Evolutionary conservation across 2,888 invertebrate species (phyloP), one percentile per base, ranked within the genome.

Genomic region (Gymnosoma rotundatum): DNA sequence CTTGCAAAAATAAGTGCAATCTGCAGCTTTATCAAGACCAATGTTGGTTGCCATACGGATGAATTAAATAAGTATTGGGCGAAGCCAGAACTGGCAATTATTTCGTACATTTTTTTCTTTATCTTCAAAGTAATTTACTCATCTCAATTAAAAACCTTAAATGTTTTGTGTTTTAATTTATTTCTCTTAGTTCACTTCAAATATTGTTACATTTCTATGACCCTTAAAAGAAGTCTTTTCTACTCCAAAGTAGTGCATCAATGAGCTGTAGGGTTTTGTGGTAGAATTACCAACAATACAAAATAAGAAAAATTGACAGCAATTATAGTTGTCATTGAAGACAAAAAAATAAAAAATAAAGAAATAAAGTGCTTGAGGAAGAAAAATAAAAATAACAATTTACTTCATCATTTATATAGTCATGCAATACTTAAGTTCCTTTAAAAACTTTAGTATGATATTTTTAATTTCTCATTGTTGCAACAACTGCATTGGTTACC

Each of bases 241-340:
- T 48, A n/a, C 9, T 18, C 5, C 10, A 32, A 4, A 32, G 64
- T 50, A 36, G 36, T 48, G 20, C 38, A 50, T 6, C 16, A n/a
- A n/a, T n/a, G n/a, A 18, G 50, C 54, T 63, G 64, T 25, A 76
- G 50, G 67, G 58, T 48, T 67, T 38, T 60, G 14, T 38, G 21
- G 16, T 14, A 25, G 50, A 52, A 67, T 20, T 18, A 42, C 6
- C 36, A 67, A 14, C 18, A 18, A 38, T 12, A 63, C 18, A 12
- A 63, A 58, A 36, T 72, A 60, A 45, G 66, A 70, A 83, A 83
- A 83, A 84, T 84, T 78, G 72, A 63, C 10, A 54, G 73, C 83
- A 84, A 84, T 84, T 84, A 74, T 63, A 78, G 73, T 69, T 84
- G 80, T 80, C 81, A 84, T 84, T 80, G 64, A 48, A 64, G 54